Percentiles rank a stretch among this genome's conserved stretches.
Evolutionary conservation across 2,113 vertebrate genomes (phyloP).

Genomic region (Gila orcuttii): DNA sequence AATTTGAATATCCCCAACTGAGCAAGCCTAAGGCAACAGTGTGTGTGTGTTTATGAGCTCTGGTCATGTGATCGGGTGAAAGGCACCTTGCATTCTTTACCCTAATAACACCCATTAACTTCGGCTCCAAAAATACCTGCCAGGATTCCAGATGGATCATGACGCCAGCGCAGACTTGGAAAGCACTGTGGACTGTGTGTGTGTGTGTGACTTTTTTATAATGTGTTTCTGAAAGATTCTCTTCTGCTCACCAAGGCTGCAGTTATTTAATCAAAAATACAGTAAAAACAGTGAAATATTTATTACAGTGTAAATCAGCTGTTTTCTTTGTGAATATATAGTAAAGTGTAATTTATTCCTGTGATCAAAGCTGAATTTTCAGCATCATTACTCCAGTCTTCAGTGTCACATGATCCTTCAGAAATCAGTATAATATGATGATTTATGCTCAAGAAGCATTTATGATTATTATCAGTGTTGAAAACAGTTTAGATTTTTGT

Average conservation of each 20-base stretch:
- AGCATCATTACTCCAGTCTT: neutral
- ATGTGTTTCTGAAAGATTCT: neutral
- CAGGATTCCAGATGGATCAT: slow-evolving; percentile 43
- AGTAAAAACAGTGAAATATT: neutral
- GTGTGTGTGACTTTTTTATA: neutral
- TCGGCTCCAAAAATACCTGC: slow-evolving; percentile 48
- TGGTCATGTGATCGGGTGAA: slow-evolving; percentile 51
- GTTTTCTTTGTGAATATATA: neutral
- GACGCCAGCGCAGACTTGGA: neutral
- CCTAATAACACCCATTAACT: slow-evolving; percentile 44
- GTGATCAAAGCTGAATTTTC: neutral
- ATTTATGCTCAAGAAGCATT: too few relatives aligned
- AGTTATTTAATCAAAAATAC: neutral
- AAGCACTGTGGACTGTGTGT: neutral
- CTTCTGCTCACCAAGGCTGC: neutral
- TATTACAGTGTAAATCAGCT: neutral
- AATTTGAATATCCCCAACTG: too few relatives aligned
- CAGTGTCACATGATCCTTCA: slow-evolving; percentile 8
- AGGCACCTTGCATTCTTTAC: slow-evolving; percentile 57
- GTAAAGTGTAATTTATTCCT: neutral
- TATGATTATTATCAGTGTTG: too few relatives aligned
- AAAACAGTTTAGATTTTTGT: too few relatives aligned
- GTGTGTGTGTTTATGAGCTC: slow-evolving; percentile 36
- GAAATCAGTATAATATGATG: neutral
- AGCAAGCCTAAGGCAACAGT: too few relatives aligned